Percentiles rank a stretch among this genome's conserved stretches.
These are phyloP conservation scores for Stegastes partitus DNA, from an alignment of 2,113 vertebrate species.

Conservation along the genomic window DNA sequence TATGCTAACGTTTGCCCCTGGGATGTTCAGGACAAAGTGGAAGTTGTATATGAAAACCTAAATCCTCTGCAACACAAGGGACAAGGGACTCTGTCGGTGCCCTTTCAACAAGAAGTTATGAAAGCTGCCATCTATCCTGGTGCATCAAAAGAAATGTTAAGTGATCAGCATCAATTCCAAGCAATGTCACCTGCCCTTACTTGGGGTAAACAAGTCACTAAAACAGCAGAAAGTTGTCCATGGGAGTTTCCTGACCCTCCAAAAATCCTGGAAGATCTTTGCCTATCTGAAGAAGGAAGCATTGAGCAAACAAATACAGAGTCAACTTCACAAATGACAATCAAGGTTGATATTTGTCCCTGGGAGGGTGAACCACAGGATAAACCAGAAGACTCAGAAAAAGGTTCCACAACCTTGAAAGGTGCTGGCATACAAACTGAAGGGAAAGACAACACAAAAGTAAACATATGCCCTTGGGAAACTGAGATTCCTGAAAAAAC, in stretches of 20 bases:
- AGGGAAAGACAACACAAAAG: constrained; percentile 20
- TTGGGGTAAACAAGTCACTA: constrained; percentile 42
- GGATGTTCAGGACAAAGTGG: constrained; percentile 71
- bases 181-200: constrained; percentile 11
- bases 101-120: constrained; percentile 42
- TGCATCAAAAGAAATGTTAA: constrained; percentile 41
- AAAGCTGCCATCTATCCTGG: constrained; percentile 51
- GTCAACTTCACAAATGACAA: constrained; percentile 55
- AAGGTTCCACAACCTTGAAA: constrained; percentile 49
- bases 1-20: constrained; percentile 70
- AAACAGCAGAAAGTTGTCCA: constrained; percentile 66
- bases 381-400: constrained; percentile 31
- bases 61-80: constrained; percentile 55
- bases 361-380: constrained; percentile 61
- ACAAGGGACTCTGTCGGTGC: constrained; percentile 42
- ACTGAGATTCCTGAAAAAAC: constrained; percentile 33
- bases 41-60: constrained; percentile 75
- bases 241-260: constrained; percentile 71
- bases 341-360: constrained; percentile 72
- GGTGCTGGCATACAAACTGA: constrained; percentile 8
- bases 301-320: constrained; percentile 47
- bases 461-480: constrained; percentile 69
- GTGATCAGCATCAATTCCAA: constrained; percentile 28
- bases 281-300: constrained; percentile 67
- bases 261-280: constrained; percentile 47